Percentiles rank a stretch among this genome's conserved stretches.
Evolutionary conservation across 1,140 invertebrate species (phyloP).

Genomic region (Listronotus oregonensis): DNA sequence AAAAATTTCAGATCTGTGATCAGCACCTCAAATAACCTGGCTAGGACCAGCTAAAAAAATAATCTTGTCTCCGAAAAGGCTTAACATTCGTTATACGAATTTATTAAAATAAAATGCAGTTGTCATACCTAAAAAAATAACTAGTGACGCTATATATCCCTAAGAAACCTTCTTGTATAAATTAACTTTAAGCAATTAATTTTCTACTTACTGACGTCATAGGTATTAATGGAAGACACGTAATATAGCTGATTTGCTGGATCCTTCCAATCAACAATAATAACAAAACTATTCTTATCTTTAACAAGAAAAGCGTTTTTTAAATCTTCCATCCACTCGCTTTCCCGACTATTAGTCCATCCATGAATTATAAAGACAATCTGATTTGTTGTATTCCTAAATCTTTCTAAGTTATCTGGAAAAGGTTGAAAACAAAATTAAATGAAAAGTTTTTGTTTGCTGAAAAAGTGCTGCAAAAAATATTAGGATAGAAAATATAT

Average conservation of each 20-base stretch:
- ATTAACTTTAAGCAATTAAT: no score
- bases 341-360: slow-evolving; percentile 56
- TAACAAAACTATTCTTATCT: slow-evolving; percentile 64
- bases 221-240: slow-evolving; percentile 48
- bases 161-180: no score
- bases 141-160: no score
- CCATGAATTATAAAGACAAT: slow-evolving; percentile 58
- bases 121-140: no score
- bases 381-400: slow-evolving; percentile 28
- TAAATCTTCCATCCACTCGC: slow-evolving; percentile 54
- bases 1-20: no score
- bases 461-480: no score
- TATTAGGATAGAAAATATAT: no score
- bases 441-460: slow-evolving; percentile 12
- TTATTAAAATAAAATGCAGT: no score
- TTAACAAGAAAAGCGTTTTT: slow-evolving; percentile 60
- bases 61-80: no score
- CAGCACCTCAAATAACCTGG: no score
- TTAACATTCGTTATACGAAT: no score
- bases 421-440: slow-evolving; percentile 12
- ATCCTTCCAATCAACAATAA: slow-evolving; percentile 65
- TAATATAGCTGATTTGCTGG: slow-evolving; percentile 59
- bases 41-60: no score
- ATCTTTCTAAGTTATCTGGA: slow-evolving; percentile 31
- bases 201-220: slow-evolving; percentile 51